phyloP scores from a whole-genome alignment of 2,888 invertebrate genomes.

The Leptopilina myrica region DNA sequence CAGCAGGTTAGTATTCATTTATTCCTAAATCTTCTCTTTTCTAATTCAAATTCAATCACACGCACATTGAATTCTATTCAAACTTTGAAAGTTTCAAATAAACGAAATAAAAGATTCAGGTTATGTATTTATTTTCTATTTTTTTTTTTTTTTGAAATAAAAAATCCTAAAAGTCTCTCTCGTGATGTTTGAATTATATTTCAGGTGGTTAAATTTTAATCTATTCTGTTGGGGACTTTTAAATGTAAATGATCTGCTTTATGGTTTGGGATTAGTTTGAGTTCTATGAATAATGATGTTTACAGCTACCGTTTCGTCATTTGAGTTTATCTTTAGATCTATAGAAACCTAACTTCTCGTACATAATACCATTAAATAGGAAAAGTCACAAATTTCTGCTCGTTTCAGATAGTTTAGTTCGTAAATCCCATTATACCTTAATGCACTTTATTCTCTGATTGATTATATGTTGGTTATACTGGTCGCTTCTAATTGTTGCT shows the following conservation, averaged over 20 bases:
- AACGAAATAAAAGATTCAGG: no score
- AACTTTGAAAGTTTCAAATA: no score
- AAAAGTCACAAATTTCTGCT: constrained; percentile 6
- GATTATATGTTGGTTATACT: not conserved
- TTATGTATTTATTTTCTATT: no score
- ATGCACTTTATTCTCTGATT: not conserved
- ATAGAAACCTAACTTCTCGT: not conserved
- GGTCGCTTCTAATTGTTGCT: no score
- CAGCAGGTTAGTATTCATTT: constrained; percentile 84
- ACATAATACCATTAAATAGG: not conserved
- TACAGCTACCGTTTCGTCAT: constrained; percentile 19
- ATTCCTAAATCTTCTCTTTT: not conserved
- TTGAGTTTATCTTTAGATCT: not conserved
- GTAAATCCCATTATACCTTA: not conserved
- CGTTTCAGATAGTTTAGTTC: not conserved
- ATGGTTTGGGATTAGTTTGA: not conserved
- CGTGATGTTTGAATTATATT: not conserved
- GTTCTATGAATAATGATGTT: constrained; percentile 34
- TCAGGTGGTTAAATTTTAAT: not conserved
- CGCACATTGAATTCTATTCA: no score
- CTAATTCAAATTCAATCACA: no score
- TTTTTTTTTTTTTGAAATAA: no score
- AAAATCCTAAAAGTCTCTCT: no score
- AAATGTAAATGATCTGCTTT: not conserved
- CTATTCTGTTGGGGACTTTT: constrained; percentile 11